A percentile compares a stretch with the other conserved stretches of the same genome.
phyloP scores from a whole-genome alignment of 2,797 vertebrate genomes.

The Enteromius viviparus region DNA sequence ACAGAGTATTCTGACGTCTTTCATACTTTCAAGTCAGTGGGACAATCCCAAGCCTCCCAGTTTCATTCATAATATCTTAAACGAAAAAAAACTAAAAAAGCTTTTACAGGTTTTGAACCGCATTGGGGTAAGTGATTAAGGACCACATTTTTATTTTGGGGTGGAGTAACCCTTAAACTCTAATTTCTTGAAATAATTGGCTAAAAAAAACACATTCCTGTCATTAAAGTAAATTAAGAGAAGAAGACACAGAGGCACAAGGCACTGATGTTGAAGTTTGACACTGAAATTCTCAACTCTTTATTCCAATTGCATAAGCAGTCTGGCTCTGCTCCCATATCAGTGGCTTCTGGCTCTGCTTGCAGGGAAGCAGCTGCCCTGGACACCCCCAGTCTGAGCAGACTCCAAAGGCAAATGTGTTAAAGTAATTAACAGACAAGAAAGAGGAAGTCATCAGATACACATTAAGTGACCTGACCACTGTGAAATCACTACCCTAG shows the following conservation, averaged over 20 bases:
- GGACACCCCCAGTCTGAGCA: constrained; percentile 52
- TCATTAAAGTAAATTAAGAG: neutral
- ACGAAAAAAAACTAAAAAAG: too few species aligned
- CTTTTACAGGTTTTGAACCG: too few species aligned
- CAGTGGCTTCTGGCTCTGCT: constrained; percentile 20
- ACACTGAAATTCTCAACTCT: constrained; percentile 4
- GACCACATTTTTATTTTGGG: too few species aligned
- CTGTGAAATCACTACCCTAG: constrained; percentile 77
- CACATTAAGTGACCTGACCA: constrained; percentile 78
- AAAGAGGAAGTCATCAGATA: constrained; percentile 82
- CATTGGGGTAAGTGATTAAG: too few species aligned
- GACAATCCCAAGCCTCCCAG: too few species aligned
- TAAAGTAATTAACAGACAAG: constrained; percentile 79
- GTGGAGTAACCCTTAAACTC: too few species aligned
- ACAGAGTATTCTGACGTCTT: too few species aligned
- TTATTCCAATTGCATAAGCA: constrained; percentile 25
- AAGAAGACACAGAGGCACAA: too few species aligned
- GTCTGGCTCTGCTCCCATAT: constrained; percentile 31
- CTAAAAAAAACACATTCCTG: neutral
- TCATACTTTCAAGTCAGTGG: too few species aligned
- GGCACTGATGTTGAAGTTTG: neutral
- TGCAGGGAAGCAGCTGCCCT: constrained; percentile 41
- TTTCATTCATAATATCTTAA: too few species aligned
- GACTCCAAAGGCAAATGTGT: constrained; percentile 72
- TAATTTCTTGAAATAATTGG: neutral